Conservation (phyloP, 2,113 vertebrate genomes). For the Catagonus wagneri region DNA sequence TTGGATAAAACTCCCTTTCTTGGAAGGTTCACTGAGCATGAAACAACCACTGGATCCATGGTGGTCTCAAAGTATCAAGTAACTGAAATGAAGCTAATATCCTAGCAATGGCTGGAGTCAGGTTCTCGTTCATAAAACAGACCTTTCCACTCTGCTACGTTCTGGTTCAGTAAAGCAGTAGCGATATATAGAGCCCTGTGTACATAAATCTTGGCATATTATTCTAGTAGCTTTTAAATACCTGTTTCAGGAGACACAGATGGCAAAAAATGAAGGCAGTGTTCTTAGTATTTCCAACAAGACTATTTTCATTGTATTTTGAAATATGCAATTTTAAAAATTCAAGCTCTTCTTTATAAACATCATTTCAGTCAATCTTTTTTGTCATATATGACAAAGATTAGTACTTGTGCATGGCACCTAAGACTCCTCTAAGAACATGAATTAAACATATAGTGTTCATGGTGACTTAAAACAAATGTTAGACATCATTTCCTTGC, state of each 20-base stretch:
- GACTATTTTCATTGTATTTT: not conserved
- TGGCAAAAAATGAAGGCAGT: not conserved
- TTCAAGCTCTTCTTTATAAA: not conserved
- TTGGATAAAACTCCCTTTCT: not conserved
- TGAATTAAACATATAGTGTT: not conserved
- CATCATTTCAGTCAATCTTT: not conserved
- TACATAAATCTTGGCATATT: not conserved
- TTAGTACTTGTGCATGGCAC: not conserved
- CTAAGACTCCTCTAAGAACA: not conserved
- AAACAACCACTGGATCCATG: not conserved
- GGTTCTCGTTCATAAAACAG: constrained; percentile 46
- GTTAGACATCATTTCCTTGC: not conserved
- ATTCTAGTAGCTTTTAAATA: not conserved
- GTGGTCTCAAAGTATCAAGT: not conserved
- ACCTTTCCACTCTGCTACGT: not conserved
- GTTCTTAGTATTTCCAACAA: not conserved
- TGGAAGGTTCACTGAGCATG: not conserved
- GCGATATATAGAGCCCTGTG: not conserved
- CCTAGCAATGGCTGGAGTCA: not conserved
- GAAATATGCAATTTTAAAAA: not conserved
- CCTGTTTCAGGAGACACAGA: not conserved
- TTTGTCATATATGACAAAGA: not conserved
- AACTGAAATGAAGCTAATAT: not conserved
- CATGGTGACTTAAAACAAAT: not conserved
- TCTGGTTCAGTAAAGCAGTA: constrained; percentile 10